A percentile compares a stretch with the other conserved stretches of the same genome.
Evolutionary conservation across 2,113 vertebrate genomes (phyloP).

Genomic region (Myrmecobius fasciatus): DNA sequence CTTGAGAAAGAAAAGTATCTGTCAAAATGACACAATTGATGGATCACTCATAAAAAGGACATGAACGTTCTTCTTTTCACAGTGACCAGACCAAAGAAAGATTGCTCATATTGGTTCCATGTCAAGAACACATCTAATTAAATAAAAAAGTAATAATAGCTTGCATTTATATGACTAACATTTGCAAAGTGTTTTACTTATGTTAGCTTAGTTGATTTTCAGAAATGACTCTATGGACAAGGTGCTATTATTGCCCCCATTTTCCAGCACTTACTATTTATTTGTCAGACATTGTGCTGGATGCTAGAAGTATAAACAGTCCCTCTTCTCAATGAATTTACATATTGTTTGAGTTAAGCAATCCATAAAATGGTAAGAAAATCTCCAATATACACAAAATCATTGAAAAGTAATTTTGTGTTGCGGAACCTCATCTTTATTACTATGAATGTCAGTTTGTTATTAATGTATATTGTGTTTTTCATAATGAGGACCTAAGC

Average conservation of each 20-base stretch:
- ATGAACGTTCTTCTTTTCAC: slow-evolving; percentile 51
- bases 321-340: not conserved
- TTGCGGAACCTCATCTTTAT: not conserved
- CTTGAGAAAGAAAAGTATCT: slow-evolving; percentile 50
- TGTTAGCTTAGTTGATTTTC: not conserved
- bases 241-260: not conserved
- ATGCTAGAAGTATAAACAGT: not conserved
- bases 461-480: not conserved
- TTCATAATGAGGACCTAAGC: not conserved
- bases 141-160: slow-evolving; percentile 8
- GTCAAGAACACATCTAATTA: not conserved
- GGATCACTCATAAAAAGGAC: slow-evolving; percentile 43
- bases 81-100: slow-evolving; percentile 33
- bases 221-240: not conserved
- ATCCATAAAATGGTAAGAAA: not conserved
- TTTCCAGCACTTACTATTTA: not conserved
- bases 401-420: not conserved
- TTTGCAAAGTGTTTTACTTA: not conserved
- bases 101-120: not conserved
- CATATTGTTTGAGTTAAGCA: not conserved
- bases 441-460: not conserved
- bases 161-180: not conserved
- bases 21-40: slow-evolving; percentile 63
- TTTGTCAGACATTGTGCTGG: not conserved
- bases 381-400: not conserved